These are phyloP conservation scores for Rhingia campestris DNA, from an alignment of 2,888 invertebrate species.

Conservation along the genomic window DNA sequence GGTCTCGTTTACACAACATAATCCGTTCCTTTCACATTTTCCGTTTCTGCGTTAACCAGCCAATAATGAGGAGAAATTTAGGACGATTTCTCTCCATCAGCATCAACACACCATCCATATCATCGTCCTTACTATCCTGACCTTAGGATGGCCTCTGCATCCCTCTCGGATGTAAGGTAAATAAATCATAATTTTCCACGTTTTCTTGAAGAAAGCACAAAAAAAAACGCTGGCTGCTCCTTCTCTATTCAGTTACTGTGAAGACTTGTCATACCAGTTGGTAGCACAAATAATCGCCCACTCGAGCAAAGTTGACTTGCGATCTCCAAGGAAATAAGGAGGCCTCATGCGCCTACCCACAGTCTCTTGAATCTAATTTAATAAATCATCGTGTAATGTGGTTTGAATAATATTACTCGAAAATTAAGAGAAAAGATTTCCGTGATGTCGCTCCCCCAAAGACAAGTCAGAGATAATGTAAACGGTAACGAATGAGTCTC, in stretches of 20 bases:
- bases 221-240: neutral
- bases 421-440: constrained; percentile 59
- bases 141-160: constrained; percentile 35
- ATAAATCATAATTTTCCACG: constrained; percentile 65
- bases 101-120: constrained; percentile 29
- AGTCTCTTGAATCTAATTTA: constrained; percentile 64
- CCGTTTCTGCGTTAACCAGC: constrained; percentile 37
- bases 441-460: constrained; percentile 31
- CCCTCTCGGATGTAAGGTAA: constrained; percentile 37
- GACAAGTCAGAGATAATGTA: constrained; percentile 60
- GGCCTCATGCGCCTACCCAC: constrained; percentile 17
- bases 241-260: constrained; percentile 22
- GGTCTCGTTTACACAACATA: constrained; percentile 10
- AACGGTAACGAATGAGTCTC: constrained; percentile 55
- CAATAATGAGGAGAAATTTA: constrained; percentile 64
- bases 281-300: constrained; percentile 10
- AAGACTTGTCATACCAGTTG: constrained; percentile 23
- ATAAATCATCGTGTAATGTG: constrained; percentile 72
- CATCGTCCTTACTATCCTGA: constrained; percentile 10
- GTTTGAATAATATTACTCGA: constrained; percentile 69
- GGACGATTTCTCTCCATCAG: constrained; percentile 66
- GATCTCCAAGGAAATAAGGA: constrained; percentile 10
- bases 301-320: constrained; percentile 31
- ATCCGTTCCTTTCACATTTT: constrained; percentile 1
- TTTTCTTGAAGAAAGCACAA: constrained; percentile 17